These are phyloP conservation scores for Zalophus californianus DNA, from an alignment of 2,797 vertebrate species.

Conservation along the genomic window DNA sequence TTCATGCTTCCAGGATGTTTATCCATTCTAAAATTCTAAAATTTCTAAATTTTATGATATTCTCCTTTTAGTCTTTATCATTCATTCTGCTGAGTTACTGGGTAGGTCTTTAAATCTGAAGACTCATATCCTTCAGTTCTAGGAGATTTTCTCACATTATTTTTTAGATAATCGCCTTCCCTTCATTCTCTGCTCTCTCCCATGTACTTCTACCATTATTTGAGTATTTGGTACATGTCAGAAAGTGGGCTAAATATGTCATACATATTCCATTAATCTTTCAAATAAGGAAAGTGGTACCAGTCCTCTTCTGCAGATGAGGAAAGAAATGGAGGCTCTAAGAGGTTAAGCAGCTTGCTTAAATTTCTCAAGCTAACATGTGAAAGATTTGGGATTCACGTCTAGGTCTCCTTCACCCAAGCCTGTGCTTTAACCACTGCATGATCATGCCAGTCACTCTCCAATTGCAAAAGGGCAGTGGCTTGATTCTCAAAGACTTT, in stretches of 20 bases:
- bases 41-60: not conserved
- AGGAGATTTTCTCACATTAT: not conserved
- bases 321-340: not conserved
- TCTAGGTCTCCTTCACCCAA: not conserved
- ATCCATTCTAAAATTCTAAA: not conserved
- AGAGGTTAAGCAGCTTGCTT: not conserved
- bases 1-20: not conserved
- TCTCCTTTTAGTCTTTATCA: not conserved
- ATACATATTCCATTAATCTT: not conserved
- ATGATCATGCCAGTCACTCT: not conserved
- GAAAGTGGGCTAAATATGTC: not conserved
- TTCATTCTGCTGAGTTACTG: not conserved
- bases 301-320: not conserved
- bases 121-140: not conserved
- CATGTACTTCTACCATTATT: not conserved
- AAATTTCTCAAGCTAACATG: not conserved
- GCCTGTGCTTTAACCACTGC: not conserved
- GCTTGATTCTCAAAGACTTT: not conserved
- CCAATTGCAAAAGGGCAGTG: not conserved
- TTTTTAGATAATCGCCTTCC: constrained; percentile 33
- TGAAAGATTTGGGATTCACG: not conserved
- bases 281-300: not conserved
- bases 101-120: not conserved
- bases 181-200: not conserved
- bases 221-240: not conserved